Conservation (phyloP, 2,113 vertebrate genomes). For the Nettapus auritus region DNA sequence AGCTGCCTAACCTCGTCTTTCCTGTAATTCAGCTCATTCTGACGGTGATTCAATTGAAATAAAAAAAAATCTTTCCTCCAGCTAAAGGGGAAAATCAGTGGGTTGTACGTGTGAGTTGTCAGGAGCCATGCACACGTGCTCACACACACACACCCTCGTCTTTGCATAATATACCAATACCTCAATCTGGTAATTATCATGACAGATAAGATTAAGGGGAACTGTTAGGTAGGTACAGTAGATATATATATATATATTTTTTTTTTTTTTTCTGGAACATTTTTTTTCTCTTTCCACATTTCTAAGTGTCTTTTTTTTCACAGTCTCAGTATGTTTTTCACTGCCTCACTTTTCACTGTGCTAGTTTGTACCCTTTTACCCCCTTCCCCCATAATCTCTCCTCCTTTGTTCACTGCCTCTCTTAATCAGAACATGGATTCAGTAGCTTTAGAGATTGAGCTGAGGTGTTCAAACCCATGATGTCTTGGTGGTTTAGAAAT, state of each 20-base stretch:
- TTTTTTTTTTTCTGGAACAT: background rate
- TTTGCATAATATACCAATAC: background rate
- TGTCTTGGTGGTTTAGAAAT: background rate
- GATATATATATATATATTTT: background rate
- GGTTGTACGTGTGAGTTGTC: background rate
- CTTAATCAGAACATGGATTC: slow-evolving; percentile 33
- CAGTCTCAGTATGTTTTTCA: slow-evolving; percentile 9
- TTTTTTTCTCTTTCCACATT: background rate
- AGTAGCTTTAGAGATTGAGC: background rate
- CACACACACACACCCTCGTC: background rate
- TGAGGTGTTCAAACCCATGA: slow-evolving; percentile 1
- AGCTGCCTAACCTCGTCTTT: slow-evolving; percentile 51
- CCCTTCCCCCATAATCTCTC: background rate
- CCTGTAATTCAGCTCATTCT: slow-evolving; percentile 61
- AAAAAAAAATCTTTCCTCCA: background rate
- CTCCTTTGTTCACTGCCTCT: slow-evolving; percentile 33
- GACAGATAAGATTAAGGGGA: background rate
- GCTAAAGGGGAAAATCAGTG: background rate
- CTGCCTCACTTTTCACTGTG: background rate
- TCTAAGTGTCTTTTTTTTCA: background rate
- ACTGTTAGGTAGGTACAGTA: background rate
- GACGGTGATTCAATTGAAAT: slow-evolving; percentile 43
- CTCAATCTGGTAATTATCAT: slow-evolving; percentile 29
- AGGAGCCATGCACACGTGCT: background rate
- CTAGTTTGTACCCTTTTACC: background rate